A percentile compares a stretch with the other conserved stretches of the same genome.
phyloP scores from a whole-genome alignment of 1,140 invertebrate genomes.

The Whitmania pigra region DNA sequence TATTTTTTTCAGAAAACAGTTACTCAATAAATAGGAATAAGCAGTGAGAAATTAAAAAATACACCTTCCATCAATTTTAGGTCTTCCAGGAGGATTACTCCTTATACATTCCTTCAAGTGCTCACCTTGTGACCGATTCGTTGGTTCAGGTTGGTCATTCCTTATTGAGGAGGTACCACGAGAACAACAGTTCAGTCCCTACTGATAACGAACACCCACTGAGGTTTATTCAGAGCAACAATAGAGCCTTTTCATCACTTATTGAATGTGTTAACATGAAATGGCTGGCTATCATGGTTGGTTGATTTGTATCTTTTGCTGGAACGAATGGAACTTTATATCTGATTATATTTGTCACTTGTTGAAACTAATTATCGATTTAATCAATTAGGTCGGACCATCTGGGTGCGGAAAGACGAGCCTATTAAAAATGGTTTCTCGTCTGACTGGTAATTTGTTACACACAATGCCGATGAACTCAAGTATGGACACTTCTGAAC shows the following conservation, averaged over 20 bases:
- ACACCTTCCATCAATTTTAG: not conserved
- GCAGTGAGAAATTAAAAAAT: no score
- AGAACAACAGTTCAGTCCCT: no score
- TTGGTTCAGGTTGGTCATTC: constrained; percentile 40
- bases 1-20: not conserved
- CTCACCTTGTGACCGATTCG: constrained; percentile 28
- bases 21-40: no score
- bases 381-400: constrained; percentile 54
- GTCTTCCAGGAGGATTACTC: not conserved
- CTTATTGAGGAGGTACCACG: constrained; percentile 21
- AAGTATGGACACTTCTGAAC: constrained; percentile 84
- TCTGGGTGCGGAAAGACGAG: constrained; percentile 68
- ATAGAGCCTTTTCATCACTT: constrained; percentile 49
- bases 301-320: constrained; percentile 23
- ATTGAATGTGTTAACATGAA: constrained; percentile 72
- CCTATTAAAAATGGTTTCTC: constrained; percentile 60
- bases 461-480: constrained; percentile 69
- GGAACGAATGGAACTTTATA: no score
- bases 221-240: not conserved
- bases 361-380: no score
- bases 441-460: constrained; percentile 58
- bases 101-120: constrained; percentile 26
- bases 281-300: constrained; percentile 78
- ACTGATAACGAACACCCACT: not conserved
- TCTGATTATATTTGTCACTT: no score